These are phyloP conservation scores for Eidolon helvum DNA, from an alignment of 2,113 vertebrate species.

Conservation along the genomic window DNA sequence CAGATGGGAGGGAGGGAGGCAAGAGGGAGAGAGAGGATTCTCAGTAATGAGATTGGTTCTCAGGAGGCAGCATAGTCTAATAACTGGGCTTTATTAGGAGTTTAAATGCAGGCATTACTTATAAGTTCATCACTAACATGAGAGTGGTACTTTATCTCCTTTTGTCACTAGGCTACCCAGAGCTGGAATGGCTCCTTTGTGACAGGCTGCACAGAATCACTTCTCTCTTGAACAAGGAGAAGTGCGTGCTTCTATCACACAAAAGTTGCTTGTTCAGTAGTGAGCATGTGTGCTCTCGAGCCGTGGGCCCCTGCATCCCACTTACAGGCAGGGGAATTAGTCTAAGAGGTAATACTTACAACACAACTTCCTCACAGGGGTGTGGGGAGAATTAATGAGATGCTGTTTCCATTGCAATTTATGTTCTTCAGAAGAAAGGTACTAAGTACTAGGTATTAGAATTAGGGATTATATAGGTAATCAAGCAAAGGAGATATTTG, in stretches of 20 bases:
- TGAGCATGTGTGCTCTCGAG: background rate
- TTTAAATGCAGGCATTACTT: background rate
- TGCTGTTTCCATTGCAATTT: slow-evolving; percentile 46
- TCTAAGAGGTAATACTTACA: background rate
- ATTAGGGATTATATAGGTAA: slow-evolving; percentile 50
- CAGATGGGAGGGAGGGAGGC: background rate
- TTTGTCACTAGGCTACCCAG: background rate
- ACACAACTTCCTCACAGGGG: background rate
- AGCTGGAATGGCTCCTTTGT: background rate
- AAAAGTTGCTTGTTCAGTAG: background rate
- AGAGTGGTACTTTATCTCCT: background rate
- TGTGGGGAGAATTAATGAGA: slow-evolving; percentile 15
- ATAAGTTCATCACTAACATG: background rate
- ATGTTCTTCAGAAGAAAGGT: slow-evolving; percentile 59
- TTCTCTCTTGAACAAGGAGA: background rate
- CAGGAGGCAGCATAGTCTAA: background rate
- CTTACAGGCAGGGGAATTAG: background rate
- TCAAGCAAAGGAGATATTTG: slow-evolving; percentile 48
- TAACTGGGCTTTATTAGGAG: background rate
- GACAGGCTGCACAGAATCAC: background rate
- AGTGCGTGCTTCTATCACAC: background rate
- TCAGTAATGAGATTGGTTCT: slow-evolving; percentile 3
- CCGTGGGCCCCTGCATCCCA: background rate
- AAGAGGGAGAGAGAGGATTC: background rate
- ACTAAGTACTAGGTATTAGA: background rate